Evolutionary conservation across 2,888 invertebrate species (phyloP), one percentile per base, ranked within the genome.

Genomic region (Drosophila pseudotalamancana): DNA sequence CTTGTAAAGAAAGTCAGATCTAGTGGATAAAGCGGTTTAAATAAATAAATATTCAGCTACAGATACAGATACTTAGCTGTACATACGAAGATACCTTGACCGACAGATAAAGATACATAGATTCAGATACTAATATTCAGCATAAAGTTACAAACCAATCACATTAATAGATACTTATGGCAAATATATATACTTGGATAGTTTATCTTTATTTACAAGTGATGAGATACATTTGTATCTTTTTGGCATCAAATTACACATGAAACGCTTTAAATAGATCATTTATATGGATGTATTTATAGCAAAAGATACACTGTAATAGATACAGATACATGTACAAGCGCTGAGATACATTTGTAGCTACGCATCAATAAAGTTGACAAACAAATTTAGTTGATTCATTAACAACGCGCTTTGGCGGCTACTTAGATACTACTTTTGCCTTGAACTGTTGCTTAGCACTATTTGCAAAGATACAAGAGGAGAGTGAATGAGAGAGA

Each of bases 391-490:
- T 27, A 32, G 37, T 37, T 64, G 57, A 54, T 61, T 76, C 69
- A 77, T 67, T 76, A 74, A 65, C 61, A 69, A 25, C 11, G 9
- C 19, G 32, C 56, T 27, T 42, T 25, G 59, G 32, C 48, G 40
- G 59, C 56, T 54, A 45, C 48, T 59, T 57, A 31, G 23, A 16
- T 37, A 34, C 25, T 45, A 35, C 25, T 16, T 11, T 53, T 14
- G 66, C 53, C 77, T 77, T 77, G 56, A 63, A 62, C 63, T 75
- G 77, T 70, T 64, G 46, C 60, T 68, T 45, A 37, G 56, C 39
- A 34, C 32, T 71, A 56, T 66, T 76, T 76, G 8, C 62, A 12
- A 34, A 57, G 39, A 8, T 4, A 27, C 27, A 27, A 3, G n/a
- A n/a, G n/a, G n/a, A n/a, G n/a, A n/a, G n/a, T n/a, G n/a, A n/a